phyloP scores from a whole-genome alignment of 2,888 invertebrate species.

The Clepsis dumicolana region DNA sequence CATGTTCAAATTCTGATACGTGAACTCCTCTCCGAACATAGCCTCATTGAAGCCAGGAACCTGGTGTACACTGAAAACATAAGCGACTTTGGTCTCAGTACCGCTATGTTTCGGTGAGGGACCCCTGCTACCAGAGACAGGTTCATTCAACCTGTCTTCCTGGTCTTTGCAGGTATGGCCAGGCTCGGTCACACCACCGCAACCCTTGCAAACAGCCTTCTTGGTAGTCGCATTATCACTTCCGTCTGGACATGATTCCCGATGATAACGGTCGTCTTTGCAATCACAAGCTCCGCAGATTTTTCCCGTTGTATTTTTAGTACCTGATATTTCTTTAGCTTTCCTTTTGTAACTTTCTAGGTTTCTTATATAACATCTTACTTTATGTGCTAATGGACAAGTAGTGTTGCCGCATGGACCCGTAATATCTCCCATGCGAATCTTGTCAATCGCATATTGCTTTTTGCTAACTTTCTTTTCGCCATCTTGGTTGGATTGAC shows the following conservation, averaged over 20 bases:
- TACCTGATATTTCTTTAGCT: constrained; percentile 52
- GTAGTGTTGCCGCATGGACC: constrained; percentile 80
- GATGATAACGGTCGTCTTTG: constrained; percentile 76
- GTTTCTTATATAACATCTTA: constrained; percentile 73
- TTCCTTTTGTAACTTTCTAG: constrained; percentile 69
- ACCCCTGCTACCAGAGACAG: not conserved
- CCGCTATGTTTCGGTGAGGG: not conserved
- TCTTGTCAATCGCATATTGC: constrained; percentile 69
- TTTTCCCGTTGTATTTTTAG: constrained; percentile 59
- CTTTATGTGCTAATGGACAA: constrained; percentile 77
- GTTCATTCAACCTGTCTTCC: constrained; percentile 57
- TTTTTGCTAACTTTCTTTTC: constrained; percentile 53
- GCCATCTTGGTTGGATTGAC: constrained; percentile 51
- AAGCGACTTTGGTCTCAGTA: constrained; percentile 51
- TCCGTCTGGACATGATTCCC: constrained; percentile 66
- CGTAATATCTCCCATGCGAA: constrained; percentile 79
- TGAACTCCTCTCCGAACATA: constrained; percentile 59
- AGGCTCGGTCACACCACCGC: constrained; percentile 60
- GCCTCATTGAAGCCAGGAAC: constrained; percentile 60
- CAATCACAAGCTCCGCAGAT: constrained; percentile 75
- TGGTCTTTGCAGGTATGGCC: constrained; percentile 72
- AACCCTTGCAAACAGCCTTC: constrained; percentile 61
- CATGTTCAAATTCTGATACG: constrained; percentile 55
- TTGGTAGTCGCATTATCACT: constrained; percentile 40
- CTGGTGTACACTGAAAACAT: constrained; percentile 60